Evolutionary conservation across 2,888 invertebrate species (phyloP).

Genomic region (Xestia c-nigrum): DNA sequence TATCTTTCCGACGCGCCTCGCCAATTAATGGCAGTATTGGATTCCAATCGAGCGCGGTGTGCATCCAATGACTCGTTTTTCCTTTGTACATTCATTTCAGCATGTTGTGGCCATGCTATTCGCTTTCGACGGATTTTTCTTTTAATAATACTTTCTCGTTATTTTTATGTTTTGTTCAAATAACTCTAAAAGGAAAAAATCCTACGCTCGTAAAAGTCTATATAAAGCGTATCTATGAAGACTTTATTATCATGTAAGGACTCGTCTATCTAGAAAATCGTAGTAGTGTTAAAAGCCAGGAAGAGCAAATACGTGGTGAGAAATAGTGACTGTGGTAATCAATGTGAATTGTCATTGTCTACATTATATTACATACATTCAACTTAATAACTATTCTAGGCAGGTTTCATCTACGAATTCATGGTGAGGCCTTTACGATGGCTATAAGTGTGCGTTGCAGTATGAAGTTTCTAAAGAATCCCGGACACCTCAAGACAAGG

Average conservation of each 20-base stretch:
- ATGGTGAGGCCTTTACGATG: background rate
- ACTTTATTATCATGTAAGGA: background rate
- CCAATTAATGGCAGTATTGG: constrained; percentile 59
- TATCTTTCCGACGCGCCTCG: constrained; percentile 38
- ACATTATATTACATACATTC: background rate
- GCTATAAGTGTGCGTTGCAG: background rate
- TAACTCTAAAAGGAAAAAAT: background rate
- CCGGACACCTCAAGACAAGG: too few species aligned
- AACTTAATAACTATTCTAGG: background rate
- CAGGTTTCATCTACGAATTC: background rate
- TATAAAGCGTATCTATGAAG: background rate
- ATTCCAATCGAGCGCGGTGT: constrained; percentile 54
- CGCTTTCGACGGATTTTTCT: constrained; percentile 22
- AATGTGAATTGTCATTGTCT: background rate
- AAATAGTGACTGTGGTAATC: background rate
- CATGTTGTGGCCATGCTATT: constrained; percentile 13
- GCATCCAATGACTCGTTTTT: constrained; percentile 51
- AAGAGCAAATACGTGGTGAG: too few species aligned
- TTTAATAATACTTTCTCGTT: constrained; percentile 24
- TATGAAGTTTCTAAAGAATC: too few species aligned
- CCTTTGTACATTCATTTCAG: constrained; percentile 42
- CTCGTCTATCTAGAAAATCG: background rate
- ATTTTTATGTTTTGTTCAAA: too few species aligned
- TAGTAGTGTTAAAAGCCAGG: background rate
- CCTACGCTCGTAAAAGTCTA: background rate